Evolutionary conservation across 2,797 vertebrate genomes (phyloP), one percentile per base, ranked within the genome.

Genomic region (Lophotriccus pileatus): DNA sequence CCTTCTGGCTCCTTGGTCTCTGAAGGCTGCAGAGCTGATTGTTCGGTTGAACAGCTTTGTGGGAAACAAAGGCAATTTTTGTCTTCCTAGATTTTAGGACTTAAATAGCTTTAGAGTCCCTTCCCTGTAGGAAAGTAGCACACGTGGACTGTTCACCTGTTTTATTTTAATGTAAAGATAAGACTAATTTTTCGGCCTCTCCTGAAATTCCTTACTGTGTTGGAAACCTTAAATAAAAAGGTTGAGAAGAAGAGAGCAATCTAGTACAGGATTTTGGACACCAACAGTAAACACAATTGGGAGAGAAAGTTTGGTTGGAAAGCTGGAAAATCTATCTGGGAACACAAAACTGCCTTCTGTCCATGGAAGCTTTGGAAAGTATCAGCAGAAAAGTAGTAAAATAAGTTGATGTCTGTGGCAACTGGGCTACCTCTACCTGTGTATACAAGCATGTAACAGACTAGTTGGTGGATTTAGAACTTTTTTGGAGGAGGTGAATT

Each of bases 341-440:
- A 63, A 32, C 22, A 52, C 32, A 13, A 13, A 59, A 7, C 13
- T 41, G 4, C 7, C 4, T 4, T 56, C 41, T 1, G 0, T 39
- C 41, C 53, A 3, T 47, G 41, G 75, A 56, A 75, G 10, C 2
- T 88, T 58, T 37, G 49, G 27, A 43, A 77, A 60, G 14, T 21
- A 20, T 28, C 37, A 81, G 39, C 14, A 34, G 20, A n/a, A 60
- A 44, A 62, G 30, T 5, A 77, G 60, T 2, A 27, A 62, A 56
- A 6, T 39, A 7, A 47, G 16, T 24, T 19, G 23, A 9, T 46
- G 32, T 17, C 18, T 16, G 6, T 50, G 49, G 23, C 14, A 73
- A 21, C 11, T 64, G 28, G 27, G n/a, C 23, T 87, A 20, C 28
- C 14, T 67, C 49, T 89, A 1, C 28, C 47, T 43, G 1, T 16